Evolutionary conservation across 1,140 invertebrate genomes (phyloP).

Genomic region (Drosophila grimshawi): DNA sequence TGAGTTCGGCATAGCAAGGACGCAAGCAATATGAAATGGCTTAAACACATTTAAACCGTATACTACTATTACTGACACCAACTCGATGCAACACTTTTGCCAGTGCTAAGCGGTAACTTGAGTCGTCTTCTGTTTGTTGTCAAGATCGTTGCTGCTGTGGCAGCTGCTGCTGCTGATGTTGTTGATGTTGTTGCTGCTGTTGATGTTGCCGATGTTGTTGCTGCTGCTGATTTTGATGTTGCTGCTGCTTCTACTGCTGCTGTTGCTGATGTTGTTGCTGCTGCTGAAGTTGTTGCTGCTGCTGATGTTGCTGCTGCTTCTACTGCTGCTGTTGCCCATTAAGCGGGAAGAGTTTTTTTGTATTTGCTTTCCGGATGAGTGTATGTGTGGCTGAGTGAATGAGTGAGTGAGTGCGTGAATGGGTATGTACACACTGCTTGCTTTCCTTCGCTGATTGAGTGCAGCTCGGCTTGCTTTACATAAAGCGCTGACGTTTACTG

Average conservation of each 20-base stretch:
- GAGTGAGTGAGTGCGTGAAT: conserved; percentile 9
- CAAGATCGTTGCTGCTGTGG: too few relatives aligned
- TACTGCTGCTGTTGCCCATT: not conserved
- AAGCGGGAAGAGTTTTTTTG: conserved; percentile 1
- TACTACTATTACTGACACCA: too few relatives aligned
- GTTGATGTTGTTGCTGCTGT: not conserved
- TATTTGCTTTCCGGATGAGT: conserved; percentile 14
- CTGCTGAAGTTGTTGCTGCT: not conserved
- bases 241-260: too few relatives aligned
- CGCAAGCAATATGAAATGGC: too few relatives aligned
- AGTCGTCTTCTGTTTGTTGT: too few relatives aligned
- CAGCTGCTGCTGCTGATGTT: not conserved
- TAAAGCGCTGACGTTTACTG: conserved; percentile 85
- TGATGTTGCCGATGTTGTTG: too few relatives aligned
- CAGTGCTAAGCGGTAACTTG: too few relatives aligned
- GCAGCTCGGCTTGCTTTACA: conserved; percentile 68
- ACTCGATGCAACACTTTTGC: too few relatives aligned
- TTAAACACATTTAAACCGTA: too few relatives aligned
- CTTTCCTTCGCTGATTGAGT: not conserved
- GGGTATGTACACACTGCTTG: conserved; percentile 12
- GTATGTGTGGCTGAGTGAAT: conserved; percentile 9
- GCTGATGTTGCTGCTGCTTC: not conserved
- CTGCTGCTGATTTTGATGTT: not conserved
- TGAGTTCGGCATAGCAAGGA: too few relatives aligned
- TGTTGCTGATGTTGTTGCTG: too few relatives aligned